A percentile compares a stretch with the other conserved stretches of the same genome.
These are phyloP conservation scores for Ctena decussata DNA, from an alignment of 2,888 invertebrate genomes.

Conservation along the genomic window DNA sequence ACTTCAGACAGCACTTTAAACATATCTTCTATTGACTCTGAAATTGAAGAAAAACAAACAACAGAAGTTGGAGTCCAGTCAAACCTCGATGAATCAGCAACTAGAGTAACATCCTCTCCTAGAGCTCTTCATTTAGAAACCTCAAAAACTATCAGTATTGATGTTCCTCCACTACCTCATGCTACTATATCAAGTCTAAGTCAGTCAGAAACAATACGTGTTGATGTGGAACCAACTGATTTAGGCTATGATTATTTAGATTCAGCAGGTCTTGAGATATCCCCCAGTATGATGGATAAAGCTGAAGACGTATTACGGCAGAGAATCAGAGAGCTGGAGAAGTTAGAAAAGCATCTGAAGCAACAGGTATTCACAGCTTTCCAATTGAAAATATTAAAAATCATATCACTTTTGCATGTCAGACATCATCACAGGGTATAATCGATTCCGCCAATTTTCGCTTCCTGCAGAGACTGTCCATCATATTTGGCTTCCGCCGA, in stretches of 20 bases:
- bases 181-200: constrained; percentile 25
- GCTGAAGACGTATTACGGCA: constrained; percentile 82
- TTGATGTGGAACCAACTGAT: constrained; percentile 44
- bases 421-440: too few relatives aligned
- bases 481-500: too few relatives aligned
- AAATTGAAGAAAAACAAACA: constrained; percentile 4
- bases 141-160: constrained; percentile 66
- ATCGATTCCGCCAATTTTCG: too few relatives aligned
- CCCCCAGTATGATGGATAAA: constrained; percentile 76
- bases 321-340: constrained; percentile 82
- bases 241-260: constrained; percentile 31
- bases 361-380: constrained; percentile 82
- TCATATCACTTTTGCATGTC: too few relatives aligned
- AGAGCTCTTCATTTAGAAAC: constrained; percentile 52
- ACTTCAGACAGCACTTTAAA: constrained; percentile 3
- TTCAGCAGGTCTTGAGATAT: constrained; percentile 3
- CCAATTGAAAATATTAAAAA: too few relatives aligned
- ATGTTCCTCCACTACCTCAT: constrained; percentile 52
- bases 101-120: constrained; percentile 20
- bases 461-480: too few relatives aligned
- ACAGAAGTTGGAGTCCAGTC: constrained; percentile 43
- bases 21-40: constrained; percentile 6
- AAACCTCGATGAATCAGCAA: constrained; percentile 11
- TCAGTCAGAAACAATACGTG: constrained; percentile 54
- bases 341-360: constrained; percentile 81